These are phyloP conservation scores for Himalopsyche anomala DNA, from an alignment of 2,888 invertebrate species.

Conservation along the genomic window DNA sequence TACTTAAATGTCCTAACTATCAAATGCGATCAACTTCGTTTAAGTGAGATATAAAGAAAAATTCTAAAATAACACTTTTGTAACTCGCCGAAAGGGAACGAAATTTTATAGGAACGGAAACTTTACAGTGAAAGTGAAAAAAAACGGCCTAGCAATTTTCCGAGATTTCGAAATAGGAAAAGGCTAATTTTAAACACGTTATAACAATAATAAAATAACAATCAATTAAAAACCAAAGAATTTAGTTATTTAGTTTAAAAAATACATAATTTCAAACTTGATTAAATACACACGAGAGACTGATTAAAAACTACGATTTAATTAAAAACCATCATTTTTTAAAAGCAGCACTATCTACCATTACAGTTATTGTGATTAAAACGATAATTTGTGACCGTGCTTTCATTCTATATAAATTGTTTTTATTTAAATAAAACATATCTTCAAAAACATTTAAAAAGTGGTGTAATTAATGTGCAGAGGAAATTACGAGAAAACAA, in stretches of 20 bases:
- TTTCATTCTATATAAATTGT: not conserved
- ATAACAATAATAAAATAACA: not conserved
- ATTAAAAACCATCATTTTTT: not conserved
- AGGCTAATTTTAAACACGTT: not conserved
- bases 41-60: not conserved
- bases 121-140: slow-evolving; percentile 26
- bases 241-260: slow-evolving; percentile 1
- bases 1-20: not conserved
- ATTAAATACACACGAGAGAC: not conserved
- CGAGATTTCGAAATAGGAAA: not conserved
- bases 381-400: not conserved
- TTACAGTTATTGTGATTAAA: not conserved
- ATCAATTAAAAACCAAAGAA: not conserved
- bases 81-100: not conserved
- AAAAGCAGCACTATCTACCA: not conserved
- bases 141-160: not conserved
- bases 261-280: not conserved
- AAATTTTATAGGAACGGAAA: not conserved
- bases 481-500: slow-evolving; percentile 11
- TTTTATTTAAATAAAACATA: not conserved
- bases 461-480: not conserved
- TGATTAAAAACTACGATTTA: not conserved
- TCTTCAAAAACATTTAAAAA: no score
- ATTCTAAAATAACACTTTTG: not conserved
- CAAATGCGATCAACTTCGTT: not conserved